Conservation (phyloP, 2,888 invertebrate species). For the Sclerodermus sp. region DNA sequence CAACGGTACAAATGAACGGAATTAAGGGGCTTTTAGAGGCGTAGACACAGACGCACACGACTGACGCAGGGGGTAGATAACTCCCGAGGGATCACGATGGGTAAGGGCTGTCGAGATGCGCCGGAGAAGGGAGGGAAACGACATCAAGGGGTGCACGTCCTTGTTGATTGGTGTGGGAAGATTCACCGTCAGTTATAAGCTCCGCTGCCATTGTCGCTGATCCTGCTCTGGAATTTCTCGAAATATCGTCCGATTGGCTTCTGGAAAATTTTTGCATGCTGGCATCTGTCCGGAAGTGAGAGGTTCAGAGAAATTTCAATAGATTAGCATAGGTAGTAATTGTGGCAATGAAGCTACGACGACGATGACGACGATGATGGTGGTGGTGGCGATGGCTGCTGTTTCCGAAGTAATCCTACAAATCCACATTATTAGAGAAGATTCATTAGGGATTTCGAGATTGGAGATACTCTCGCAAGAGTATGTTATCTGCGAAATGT, state of each 20-base stretch:
- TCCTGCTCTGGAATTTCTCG: slow-evolving; percentile 35
- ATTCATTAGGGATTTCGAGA: too few species aligned
- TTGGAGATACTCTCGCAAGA: too few species aligned
- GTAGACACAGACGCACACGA: slow-evolving; percentile 25
- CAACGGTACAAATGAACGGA: slow-evolving; percentile 46
- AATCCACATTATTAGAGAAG: too few species aligned
- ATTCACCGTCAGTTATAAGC: slow-evolving; percentile 43
- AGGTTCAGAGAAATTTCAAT: too few species aligned
- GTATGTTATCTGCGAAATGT: slow-evolving; percentile 53
- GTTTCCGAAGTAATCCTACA: too few species aligned
- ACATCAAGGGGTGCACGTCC: slow-evolving; percentile 49
- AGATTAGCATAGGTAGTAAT: too few species aligned
- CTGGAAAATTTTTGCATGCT: too few species aligned
- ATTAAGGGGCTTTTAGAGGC: slow-evolving; percentile 50
- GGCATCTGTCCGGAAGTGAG: too few species aligned
- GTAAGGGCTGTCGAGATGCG: slow-evolving; percentile 15
- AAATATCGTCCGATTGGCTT: too few species aligned
- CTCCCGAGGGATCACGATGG: slow-evolving; percentile 41
- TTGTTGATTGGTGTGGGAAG: slow-evolving; percentile 58
- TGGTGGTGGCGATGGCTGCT: too few species aligned
- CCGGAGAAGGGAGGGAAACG: slow-evolving; percentile 27
- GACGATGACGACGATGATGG: too few species aligned
- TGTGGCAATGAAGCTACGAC: too few species aligned
- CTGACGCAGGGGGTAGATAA: slow-evolving; percentile 45
- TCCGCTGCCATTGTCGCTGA: slow-evolving; percentile 14